Base-by-base conservation (phyloP, 2,888 invertebrate species). In the Nipponacmea schrenckii region DNA sequence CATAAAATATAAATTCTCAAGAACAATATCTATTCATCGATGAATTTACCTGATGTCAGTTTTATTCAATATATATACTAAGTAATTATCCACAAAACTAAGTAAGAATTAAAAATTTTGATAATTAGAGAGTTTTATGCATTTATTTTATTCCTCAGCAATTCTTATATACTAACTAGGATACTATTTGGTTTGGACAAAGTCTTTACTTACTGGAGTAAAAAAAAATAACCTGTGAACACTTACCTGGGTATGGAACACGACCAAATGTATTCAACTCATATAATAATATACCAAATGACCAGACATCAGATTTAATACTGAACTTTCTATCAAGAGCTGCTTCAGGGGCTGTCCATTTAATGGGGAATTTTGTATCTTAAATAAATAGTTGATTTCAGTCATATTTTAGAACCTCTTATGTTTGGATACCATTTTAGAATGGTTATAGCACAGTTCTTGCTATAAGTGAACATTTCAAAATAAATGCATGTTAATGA, bases 241-340 rank as follows among this genome's bases (percentile, higher is more conserved):
- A 73, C 77, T 68, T 85, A 93, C 93, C 97, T 45, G 98, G 97
- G 91, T 99, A 99, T 73, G 98, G 98, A 85, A 98, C 96, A 91
- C 97, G 96, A n/a, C 89, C 98, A 87, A 95, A 96, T 17, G 97
- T 98, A 88, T 97, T 96, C 65, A 98, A 91, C 89, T 98, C 98
- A 95, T 97, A 97, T n/a, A 98, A 91, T 14, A 98, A 90, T 79
- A 98, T 95, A 68, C 97, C 98, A 88, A 95, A 98, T 0, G 97
- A 98, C 99, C 99, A 99, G 0, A 99, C 98, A 90, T 99, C 99
- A 62, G 97, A 97, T 90, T 99, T 99, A 80, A 98, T 97, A 68
- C 97, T 97, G 91, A 99, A 99, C 86, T 94, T 93, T 64, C 96
- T 95, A 87, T 96, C 96, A 69, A 96, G 93, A 44, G 97, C 97